Percentiles rank a stretch among this genome's conserved stretches.
Evolutionary conservation across 2,888 invertebrate genomes (phyloP).

Genomic region (Hofmannophila pseudospretella): DNA sequence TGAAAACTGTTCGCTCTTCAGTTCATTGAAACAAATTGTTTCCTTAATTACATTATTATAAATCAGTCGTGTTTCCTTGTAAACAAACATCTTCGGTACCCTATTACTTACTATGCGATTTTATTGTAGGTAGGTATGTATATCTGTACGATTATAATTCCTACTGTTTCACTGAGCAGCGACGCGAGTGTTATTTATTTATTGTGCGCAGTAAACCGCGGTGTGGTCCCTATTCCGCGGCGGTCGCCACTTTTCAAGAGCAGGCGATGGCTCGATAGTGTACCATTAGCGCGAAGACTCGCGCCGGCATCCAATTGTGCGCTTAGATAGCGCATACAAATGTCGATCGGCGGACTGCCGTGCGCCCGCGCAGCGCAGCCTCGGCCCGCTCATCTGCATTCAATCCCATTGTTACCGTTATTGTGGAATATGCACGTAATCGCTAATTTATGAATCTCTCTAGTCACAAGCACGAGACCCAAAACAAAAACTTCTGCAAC

Average conservation of each 20-base stretch:
- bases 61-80: no score
- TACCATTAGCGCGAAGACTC: slow-evolving; percentile 76
- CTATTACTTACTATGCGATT: no score
- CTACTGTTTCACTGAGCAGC: slow-evolving; percentile 1
- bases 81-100: no score
- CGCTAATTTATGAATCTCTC: slow-evolving; percentile 68
- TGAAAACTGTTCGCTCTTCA: no score
- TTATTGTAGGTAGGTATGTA: no score
- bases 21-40: no score
- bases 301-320: slow-evolving; percentile 77
- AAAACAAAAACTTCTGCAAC: neutral
- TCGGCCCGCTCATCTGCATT: slow-evolving; percentile 68
- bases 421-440: slow-evolving; percentile 70
- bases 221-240: slow-evolving; percentile 66
- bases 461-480: neutral
- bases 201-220: slow-evolving; percentile 56
- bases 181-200: slow-evolving; percentile 51
- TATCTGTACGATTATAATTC: slow-evolving; percentile 7
- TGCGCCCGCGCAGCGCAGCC: slow-evolving; percentile 22
- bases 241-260: slow-evolving; percentile 68
- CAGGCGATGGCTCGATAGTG: slow-evolving; percentile 71
- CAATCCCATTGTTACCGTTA: slow-evolving; percentile 76
- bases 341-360: slow-evolving; percentile 61
- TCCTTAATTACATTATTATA: no score
- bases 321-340: slow-evolving; percentile 77